Base-by-base conservation (phyloP, 2,797 vertebrate species). In the Urocyon cinereoargenteus region DNA sequence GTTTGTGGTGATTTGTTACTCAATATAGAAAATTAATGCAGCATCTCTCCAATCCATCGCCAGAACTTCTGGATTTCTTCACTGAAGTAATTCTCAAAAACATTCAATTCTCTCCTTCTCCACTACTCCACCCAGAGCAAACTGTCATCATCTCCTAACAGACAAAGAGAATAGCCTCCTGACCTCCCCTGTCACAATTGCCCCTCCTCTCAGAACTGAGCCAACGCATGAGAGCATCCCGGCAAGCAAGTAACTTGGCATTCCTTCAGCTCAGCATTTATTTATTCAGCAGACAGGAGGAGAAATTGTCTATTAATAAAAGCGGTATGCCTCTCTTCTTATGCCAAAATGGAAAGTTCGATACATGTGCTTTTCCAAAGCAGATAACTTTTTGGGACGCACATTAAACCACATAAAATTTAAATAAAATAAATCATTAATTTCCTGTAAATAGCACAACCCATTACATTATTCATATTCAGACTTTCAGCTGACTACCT, bases 261-360 rank as follows among this genome's bases (percentile, higher is more conserved):
- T 75, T 51, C 34, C 36, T 87, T 94, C 87, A 81, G 86, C 1
- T 28, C 62, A 73, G 55, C 68, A 15, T 31, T 84, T 55, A 81
- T 45, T 45, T 45, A 45, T 57, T 94, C 78, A 77, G 45, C 34
- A 93, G 72, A 95, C n/a, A 90, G 15, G 18, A 55, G 68, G 40
- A 95, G 45, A 87, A 59, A 90, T 15, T 84, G n/a, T 62, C 91
- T 94, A 70, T 86, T 96, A 92, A 81, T 88, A 66, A 88, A 90
- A 93, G 45, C 21, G 3, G 4, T 36, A 15, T 72, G 45, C 36
- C 26, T 85, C 51, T 93, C 53, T 59, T 88, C 92, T 86, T 72
- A 40, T 77, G 64, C 79, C 66, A 81, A 93, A 96, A 94, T 22
- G n/a, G 95, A 45, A 92, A 10, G 14, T 57, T 96, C 15, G 4